Evolutionary conservation across 2,888 invertebrate species (phyloP).

Genomic region (Habroteleia sp.): DNA sequence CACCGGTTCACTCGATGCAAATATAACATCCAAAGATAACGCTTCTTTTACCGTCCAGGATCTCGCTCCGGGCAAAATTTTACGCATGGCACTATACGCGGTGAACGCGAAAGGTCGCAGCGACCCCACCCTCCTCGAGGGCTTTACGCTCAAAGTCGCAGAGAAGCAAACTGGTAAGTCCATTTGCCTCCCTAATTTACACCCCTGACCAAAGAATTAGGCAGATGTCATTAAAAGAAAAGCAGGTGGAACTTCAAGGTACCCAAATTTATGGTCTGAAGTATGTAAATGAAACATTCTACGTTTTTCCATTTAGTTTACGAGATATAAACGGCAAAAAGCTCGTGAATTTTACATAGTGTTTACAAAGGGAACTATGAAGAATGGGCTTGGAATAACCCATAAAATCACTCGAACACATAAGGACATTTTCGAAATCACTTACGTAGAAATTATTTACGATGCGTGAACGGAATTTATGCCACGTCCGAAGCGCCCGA

Average conservation of each 20-base stretch:
- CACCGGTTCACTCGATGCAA: conserved; percentile 84
- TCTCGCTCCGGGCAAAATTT: conserved; percentile 89
- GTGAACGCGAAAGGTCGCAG: conserved; percentile 92
- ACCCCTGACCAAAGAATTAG: not conserved
- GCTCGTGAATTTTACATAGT: conserved; percentile 34
- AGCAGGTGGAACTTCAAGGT: too few relatives aligned
- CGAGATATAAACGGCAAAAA: conserved; percentile 11
- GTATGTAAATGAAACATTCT: conserved; percentile 32
- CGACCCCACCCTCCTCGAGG: conserved; percentile 86
- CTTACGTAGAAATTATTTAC: conserved; percentile 49
- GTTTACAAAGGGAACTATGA: conserved; percentile 32
- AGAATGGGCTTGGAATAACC: conserved; percentile 37
- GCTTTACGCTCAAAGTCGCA: conserved; percentile 88
- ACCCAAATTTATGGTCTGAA: conserved; percentile 14
- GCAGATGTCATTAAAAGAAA: too few relatives aligned
- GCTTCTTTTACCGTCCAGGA: conserved; percentile 90
- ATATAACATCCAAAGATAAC: conserved; percentile 85
- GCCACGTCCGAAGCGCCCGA: conserved; percentile 2
- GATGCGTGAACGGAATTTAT: conserved; percentile 43
- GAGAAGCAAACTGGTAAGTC: conserved; percentile 89
- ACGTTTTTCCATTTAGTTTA: conserved; percentile 28
- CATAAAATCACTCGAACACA: conserved; percentile 45
- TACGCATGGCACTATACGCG: conserved; percentile 90
- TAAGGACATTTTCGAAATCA: conserved; percentile 54
- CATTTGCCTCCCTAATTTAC: conserved; percentile 11